Conservation (phyloP, 2,888 invertebrate genomes). For the Zhuqinia jingwanae region DNA sequence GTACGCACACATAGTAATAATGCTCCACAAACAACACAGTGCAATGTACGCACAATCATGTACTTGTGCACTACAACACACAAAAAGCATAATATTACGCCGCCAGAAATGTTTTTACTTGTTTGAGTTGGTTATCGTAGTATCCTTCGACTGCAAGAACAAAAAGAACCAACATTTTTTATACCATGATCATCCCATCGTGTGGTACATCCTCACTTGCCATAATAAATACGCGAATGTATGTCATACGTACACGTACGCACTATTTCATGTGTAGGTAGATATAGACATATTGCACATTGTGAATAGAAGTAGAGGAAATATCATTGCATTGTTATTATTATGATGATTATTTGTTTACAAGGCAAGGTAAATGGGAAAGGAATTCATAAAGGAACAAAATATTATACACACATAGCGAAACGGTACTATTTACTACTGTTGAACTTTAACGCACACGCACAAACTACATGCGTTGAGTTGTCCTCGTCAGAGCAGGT, state of each 20-base stretch:
- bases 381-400: constrained; percentile 24
- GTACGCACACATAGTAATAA: not conserved
- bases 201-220: no score
- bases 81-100: no score
- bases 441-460: constrained; percentile 32
- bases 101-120: not conserved
- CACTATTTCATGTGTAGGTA: not conserved
- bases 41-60: no score
- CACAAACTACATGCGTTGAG: constrained; percentile 43
- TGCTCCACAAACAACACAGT: not conserved
- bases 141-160: no score
- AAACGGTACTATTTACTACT: constrained; percentile 9
- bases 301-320: not conserved
- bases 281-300: not conserved
- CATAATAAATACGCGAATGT: no score
- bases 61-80: no score
- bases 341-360: not conserved
- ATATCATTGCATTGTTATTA: not conserved
- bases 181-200: no score
- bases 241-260: no score
- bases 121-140: not conserved
- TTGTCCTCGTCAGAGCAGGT: constrained; percentile 48
- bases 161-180: no score
- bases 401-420: not conserved
- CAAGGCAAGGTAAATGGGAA: constrained; percentile 45